phyloP scores from a whole-genome alignment of 2,888 invertebrate genomes.

The Lithophane socia region DNA sequence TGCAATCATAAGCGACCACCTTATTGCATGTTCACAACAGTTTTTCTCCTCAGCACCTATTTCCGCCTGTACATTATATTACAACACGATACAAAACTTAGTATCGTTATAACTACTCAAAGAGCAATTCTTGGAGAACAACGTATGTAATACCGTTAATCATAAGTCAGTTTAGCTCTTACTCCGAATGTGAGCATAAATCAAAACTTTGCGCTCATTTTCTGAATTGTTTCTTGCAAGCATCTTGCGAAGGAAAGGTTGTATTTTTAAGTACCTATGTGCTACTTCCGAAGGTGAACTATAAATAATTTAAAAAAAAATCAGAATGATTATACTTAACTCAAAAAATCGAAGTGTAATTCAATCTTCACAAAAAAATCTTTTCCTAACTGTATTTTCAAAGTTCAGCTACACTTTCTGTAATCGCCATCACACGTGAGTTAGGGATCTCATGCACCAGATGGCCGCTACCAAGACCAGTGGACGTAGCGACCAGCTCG shows the following conservation, averaged over 20 bases:
- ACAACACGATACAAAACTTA: conserved; percentile 55
- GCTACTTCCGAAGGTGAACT: not conserved
- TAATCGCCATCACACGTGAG: not conserved
- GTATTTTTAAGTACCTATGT: conserved; percentile 28
- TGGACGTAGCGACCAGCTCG: too few species aligned
- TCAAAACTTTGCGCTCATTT: conserved; percentile 67
- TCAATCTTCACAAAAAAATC: too few species aligned
- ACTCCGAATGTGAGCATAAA: conserved; percentile 67
- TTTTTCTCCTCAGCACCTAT: not conserved
- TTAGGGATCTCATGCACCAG: too few species aligned
- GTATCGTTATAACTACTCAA: conserved; percentile 61
- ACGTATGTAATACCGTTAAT: conserved; percentile 68
- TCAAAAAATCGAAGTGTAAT: not conserved
- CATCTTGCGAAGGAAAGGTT: conserved; percentile 29
- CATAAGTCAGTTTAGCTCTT: conserved; percentile 64
- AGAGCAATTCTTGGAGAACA: conserved; percentile 60
- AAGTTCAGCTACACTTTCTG: not conserved
- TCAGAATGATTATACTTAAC: not conserved
- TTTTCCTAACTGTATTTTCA: not conserved
- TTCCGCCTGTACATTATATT: conserved; percentile 22
- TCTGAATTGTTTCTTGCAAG: conserved; percentile 44
- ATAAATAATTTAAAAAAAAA: too few species aligned
- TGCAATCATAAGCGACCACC: not conserved
- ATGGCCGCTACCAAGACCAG: too few species aligned
- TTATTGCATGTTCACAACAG: not conserved